Evolutionary conservation across 2,113 vertebrate species (phyloP).

Genomic region (Rhinolophus ferrumequinum): DNA sequence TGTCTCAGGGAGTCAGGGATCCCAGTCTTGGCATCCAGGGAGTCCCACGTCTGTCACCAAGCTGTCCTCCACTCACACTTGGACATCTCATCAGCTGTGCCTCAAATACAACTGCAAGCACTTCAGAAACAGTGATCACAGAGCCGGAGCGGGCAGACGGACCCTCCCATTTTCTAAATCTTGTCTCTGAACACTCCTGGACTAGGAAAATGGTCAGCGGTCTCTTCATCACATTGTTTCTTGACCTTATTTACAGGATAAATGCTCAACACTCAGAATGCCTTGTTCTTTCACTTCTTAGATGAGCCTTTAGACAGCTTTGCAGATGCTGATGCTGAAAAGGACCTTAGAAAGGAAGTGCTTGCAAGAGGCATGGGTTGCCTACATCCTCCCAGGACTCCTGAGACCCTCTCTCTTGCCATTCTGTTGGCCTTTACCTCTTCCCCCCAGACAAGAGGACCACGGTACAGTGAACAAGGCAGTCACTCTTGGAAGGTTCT

Average conservation of each 20-base stretch:
- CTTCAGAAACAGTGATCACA: not conserved
- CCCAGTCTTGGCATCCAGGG: not conserved
- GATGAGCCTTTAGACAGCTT: not conserved
- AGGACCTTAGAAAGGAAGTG: not conserved
- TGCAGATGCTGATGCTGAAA: not conserved
- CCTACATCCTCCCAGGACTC: not conserved
- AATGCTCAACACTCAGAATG: not conserved
- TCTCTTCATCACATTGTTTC: not conserved
- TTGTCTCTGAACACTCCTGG: not conserved
- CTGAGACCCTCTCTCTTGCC: not conserved
- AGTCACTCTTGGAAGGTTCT: constrained; percentile 35
- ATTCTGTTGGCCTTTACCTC: not conserved
- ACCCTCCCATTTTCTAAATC: not conserved
- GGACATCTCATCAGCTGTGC: not conserved
- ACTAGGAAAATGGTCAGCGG: not conserved
- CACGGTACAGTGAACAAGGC: not conserved
- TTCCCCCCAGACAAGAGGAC: not conserved
- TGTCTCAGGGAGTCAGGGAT: not conserved
- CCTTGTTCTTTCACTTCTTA: not conserved
- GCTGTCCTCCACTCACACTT: not conserved
- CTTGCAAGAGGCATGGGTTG: not conserved
- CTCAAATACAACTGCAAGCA: not conserved
- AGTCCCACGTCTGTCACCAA: not conserved
- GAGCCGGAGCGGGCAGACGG: not conserved
- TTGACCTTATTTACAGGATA: not conserved